Evolutionary conservation across 2,797 vertebrate species (phyloP).

Genomic region (Miichthys miiuy): DNA sequence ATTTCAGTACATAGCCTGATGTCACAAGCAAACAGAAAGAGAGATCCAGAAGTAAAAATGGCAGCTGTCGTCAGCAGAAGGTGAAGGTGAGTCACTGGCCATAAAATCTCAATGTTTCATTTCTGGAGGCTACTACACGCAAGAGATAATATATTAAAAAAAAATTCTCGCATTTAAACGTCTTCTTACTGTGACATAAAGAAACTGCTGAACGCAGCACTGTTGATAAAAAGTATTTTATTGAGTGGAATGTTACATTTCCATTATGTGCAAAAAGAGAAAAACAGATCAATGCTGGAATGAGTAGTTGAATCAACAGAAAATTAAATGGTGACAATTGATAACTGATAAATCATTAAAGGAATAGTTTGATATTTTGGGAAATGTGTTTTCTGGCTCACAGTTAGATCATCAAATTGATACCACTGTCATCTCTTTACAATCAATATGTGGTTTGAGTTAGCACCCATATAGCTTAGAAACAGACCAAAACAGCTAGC

Average conservation of each 20-base stretch:
- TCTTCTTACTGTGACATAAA: neutral
- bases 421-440: neutral
- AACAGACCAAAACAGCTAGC: neutral
- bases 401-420: neutral
- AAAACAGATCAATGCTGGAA: neutral
- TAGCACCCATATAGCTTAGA: neutral
- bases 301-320: neutral
- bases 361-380: neutral
- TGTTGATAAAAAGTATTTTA: constrained; percentile 43
- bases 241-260: constrained; percentile 41
- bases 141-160: neutral
- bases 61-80: constrained; percentile 53
- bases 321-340: neutral
- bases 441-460: neutral
- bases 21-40: constrained; percentile 44
- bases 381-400: neutral
- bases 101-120: neutral
- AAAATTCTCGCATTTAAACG: neutral
- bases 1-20: constrained; percentile 67
- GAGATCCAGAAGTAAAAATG: constrained; percentile 49
- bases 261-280: constrained; percentile 19
- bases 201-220: neutral
- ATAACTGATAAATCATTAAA: neutral
- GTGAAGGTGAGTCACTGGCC: constrained; percentile 57
- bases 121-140: neutral